Base-by-base conservation (phyloP, 92 coral and sea anemone species). In the Phenganax subtilis region DNA sequence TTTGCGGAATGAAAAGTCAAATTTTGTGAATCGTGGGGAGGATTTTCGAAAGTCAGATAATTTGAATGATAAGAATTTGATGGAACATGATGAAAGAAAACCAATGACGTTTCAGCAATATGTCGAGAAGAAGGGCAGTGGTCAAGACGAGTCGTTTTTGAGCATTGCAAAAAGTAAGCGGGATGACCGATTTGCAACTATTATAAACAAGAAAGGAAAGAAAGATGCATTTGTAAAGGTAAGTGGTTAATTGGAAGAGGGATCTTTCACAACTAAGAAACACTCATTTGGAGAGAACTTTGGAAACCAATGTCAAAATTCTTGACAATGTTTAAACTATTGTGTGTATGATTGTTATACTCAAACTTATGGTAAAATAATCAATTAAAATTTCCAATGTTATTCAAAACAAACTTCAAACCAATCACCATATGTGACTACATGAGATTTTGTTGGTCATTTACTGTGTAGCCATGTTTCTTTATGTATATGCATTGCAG, bases 51-150 rank as follows among this genome's bases (percentile, higher is more conserved):
- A 66, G 28, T 12, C 8, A 9, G 20, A 0, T 7, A 66, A 16
- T 61, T 20, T 7, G 8, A 61, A 14, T 61, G 25, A 15, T 0
- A 17, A 61, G 67, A 17, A 61, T 15, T 61, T 27, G 25, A 20
- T 7, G 0, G 31, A 15, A 37, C 47, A 37, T 27, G 30, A 15
- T 66, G 30, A 51, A 3, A 15, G 7, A 72, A 54, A 72, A 14
- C 77, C 77, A 72, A 2, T 72, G 77, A 72, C 55, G 44, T 72
- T 72, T 29, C 44, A 72, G 51, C 55, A 9, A 9, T 72, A 72
- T 51, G 51, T 72, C 55, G 77, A 72, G 25, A 66, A 51, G 47
- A 66, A 51, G 12, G 12, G 7, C 31, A 51, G 7, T 7, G 8
- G 28, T 8, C 56, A 54, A 72, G 17, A 72, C 9, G 55, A 54